A percentile compares a stretch with the other conserved stretches of the same genome.
phyloP scores from a whole-genome alignment of 2,113 vertebrate genomes.

The Colius striatus region DNA sequence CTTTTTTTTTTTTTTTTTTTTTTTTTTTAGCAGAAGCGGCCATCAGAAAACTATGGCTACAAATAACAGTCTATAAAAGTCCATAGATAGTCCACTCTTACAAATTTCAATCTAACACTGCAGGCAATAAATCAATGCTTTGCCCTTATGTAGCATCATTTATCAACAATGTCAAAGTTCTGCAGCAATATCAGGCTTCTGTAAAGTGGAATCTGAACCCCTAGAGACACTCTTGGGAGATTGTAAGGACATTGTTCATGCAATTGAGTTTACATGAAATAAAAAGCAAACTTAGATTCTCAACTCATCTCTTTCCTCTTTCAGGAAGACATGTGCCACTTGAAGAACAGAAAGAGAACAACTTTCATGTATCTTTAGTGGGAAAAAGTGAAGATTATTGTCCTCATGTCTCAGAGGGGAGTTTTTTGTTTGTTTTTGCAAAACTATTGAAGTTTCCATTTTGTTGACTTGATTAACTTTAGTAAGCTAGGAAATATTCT shows the following conservation, averaged over 20 bases:
- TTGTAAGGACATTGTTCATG: constrained; percentile 3
- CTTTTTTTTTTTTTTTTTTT: background rate
- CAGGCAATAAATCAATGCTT: constrained; percentile 53
- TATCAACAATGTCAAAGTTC: constrained; percentile 41
- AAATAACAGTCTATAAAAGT: constrained; percentile 36
- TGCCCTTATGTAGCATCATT: constrained; percentile 29
- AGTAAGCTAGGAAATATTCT: no score
- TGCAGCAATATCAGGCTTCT: background rate
- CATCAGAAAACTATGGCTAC: background rate
- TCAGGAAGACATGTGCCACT: background rate
- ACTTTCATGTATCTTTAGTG: background rate
- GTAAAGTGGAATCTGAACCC: background rate
- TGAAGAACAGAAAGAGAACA: background rate
- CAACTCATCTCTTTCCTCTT: background rate
- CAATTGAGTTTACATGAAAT: background rate
- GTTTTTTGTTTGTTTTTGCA: no score
- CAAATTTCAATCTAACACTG: constrained; percentile 20
- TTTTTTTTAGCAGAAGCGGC: background rate
- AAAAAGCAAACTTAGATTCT: background rate
- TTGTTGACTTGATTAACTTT: no score
- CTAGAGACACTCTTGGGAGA: background rate
- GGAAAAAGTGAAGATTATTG: no score
- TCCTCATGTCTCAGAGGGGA: no score
- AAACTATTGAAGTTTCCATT: no score
- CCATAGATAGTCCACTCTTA: background rate